These are phyloP conservation scores for Patiria miniata DNA, from an alignment of 35 echinoderm and acorn worm species.

Conservation along the genomic window DNA sequence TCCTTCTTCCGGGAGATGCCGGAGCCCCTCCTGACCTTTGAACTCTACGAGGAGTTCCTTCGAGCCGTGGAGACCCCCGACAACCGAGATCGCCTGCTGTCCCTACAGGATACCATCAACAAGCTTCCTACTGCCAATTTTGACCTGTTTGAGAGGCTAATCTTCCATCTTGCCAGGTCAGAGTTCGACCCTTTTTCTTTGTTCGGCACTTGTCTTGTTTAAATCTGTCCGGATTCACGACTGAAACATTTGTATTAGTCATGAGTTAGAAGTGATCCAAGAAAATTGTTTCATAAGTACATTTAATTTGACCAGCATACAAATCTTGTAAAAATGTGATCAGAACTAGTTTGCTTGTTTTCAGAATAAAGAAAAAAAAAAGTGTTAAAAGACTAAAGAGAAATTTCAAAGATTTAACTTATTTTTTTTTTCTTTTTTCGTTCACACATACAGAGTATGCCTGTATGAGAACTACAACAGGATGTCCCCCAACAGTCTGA, in stretches of 20 bases:
- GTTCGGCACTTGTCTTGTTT: not conserved
- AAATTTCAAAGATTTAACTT: too few species aligned
- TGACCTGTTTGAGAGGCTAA: slow-evolving; percentile 88
- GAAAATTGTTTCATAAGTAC: too few species aligned
- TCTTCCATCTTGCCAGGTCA: slow-evolving; percentile 97
- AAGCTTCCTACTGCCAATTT: slow-evolving; percentile 84
- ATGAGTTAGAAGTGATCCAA: too few species aligned
- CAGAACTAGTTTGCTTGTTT: too few species aligned
- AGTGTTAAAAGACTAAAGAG: too few species aligned
- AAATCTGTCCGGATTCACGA: not conserved
- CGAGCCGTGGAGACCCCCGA: slow-evolving; percentile 74
- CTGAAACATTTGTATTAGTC: not conserved
- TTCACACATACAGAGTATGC: slow-evolving; percentile 58
- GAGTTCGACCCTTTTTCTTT: not conserved
- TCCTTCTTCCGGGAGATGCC: slow-evolving; percentile 98
- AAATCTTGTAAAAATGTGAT: too few species aligned
- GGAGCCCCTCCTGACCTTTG: slow-evolving; percentile 90
- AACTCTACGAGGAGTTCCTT: slow-evolving; percentile 96
- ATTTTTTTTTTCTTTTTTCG: not conserved
- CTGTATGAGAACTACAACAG: slow-evolving; percentile 86
- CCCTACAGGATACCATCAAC: slow-evolving; percentile 75
- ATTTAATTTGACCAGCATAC: too few species aligned
- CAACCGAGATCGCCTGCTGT: slow-evolving; percentile 55
- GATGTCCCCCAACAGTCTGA: slow-evolving; percentile 89
- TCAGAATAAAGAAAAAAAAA: too few species aligned